Conservation (phyloP, 2,113 vertebrate species). For the Microtus ochrogaster region DNA sequence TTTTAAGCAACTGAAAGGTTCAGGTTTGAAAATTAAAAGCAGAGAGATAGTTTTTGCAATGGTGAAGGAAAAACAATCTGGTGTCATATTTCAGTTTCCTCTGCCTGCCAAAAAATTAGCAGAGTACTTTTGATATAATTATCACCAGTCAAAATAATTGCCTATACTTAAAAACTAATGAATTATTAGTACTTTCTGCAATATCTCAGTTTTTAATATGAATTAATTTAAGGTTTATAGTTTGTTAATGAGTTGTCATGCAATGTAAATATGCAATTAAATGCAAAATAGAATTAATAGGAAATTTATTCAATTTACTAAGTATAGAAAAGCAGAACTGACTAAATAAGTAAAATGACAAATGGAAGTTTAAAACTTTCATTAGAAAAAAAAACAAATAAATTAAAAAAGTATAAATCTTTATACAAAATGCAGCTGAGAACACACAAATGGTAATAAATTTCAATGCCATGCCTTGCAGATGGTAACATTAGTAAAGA, state of each 20-base stretch:
- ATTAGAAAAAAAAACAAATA: background rate
- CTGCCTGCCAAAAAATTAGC: background rate
- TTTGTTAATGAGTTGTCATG: background rate
- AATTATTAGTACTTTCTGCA: background rate
- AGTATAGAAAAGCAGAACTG: background rate
- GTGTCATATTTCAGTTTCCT: background rate
- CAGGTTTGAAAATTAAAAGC: background rate
- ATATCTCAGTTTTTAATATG: conserved; percentile 19
- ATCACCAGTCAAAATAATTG: conserved; percentile 7
- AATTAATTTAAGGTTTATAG: conserved; percentile 6
- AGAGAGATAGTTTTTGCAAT: background rate
- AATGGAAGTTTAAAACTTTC: background rate
- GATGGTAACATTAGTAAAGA: background rate
- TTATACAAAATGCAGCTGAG: background rate
- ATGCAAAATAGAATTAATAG: conserved; percentile 14
- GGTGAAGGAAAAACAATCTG: background rate
- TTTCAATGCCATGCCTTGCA: background rate
- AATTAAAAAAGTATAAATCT: background rate
- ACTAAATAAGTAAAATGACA: background rate
- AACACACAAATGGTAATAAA: background rate
- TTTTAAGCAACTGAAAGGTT: background rate
- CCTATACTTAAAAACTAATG: background rate
- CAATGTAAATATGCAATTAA: conserved; percentile 37
- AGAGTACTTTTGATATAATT: background rate
- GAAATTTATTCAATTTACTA: background rate